These are phyloP conservation scores for Valencia hispanica DNA, from an alignment of 2,797 vertebrate genomes.

Conservation along the genomic window DNA sequence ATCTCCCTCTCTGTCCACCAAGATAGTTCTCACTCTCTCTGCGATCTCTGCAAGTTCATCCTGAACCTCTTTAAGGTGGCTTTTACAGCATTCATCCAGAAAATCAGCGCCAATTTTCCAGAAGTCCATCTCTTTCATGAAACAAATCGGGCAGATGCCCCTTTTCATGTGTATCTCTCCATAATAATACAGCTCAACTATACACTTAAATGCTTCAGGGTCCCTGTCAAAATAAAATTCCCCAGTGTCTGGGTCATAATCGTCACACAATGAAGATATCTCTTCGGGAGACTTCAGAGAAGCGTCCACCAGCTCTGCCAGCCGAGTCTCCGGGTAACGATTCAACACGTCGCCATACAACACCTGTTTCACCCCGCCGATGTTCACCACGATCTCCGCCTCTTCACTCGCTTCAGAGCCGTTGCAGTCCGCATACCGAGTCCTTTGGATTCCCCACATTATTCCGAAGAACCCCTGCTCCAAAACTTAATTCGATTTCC, in stretches of 20 bases:
- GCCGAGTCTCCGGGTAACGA: conserved; percentile 89
- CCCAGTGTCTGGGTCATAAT: conserved; percentile 89
- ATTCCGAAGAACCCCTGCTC: conserved; percentile 2
- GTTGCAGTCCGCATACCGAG: conserved; percentile 80
- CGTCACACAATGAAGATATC: conserved; percentile 90
- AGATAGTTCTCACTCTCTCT: conserved; percentile 89
- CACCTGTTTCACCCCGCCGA: conserved; percentile 93
- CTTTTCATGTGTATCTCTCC: conserved; percentile 96
- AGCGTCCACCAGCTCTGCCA: conserved; percentile 88
- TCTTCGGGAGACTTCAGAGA: conserved; percentile 82
- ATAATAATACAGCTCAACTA: conserved; percentile 91
- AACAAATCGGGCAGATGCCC: conserved; percentile 95
- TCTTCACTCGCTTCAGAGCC: conserved; percentile 84
- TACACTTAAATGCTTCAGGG: conserved; percentile 93
- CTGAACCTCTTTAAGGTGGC: conserved; percentile 88
- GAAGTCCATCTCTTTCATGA: conserved; percentile 97
- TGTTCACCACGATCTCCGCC: conserved; percentile 90
- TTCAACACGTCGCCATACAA: conserved; percentile 86
- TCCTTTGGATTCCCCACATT: conserved; percentile 82
- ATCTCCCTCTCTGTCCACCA: conserved; percentile 90
- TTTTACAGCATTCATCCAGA: conserved; percentile 92
- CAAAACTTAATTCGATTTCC: conserved; percentile 20
- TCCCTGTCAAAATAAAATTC: conserved; percentile 99
- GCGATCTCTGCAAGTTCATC: conserved; percentile 93
- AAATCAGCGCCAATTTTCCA: conserved; percentile 91